A percentile compares a stretch with the other conserved stretches of the same genome.
phyloP scores from a whole-genome alignment of 2,113 vertebrate genomes.

The Oreochromis aureus region DNA sequence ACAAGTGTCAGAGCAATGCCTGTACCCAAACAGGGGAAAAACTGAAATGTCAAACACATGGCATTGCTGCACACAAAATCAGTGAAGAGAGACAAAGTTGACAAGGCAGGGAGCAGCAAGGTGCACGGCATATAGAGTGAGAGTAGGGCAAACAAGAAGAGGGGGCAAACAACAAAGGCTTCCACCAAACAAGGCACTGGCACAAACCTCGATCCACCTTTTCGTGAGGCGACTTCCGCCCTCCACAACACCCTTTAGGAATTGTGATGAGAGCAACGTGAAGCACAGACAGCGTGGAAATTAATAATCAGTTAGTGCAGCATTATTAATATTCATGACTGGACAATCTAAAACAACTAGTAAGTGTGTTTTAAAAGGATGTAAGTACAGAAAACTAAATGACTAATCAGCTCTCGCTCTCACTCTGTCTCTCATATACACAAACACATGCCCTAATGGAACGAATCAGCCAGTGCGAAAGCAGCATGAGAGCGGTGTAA shows the following conservation, averaged over 20 bases:
- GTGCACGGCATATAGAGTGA: constrained; percentile 19
- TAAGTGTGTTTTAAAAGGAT: neutral
- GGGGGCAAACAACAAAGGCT: constrained; percentile 18
- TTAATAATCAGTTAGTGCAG: constrained; percentile 16
- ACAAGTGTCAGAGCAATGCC: constrained; percentile 8
- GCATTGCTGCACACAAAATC: constrained; percentile 34
- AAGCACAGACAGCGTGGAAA: constrained; percentile 13
- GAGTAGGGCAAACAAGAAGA: neutral
- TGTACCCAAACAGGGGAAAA: constrained; percentile 4
- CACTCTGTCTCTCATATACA: neutral
- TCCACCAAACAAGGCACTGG: constrained; percentile 4
- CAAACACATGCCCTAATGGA: constrained; percentile 7
- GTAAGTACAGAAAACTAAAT: neutral
- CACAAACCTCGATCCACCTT: constrained; percentile 93
- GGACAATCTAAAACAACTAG: neutral
- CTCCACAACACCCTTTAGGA: constrained; percentile 81
- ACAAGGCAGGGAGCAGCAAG: constrained; percentile 32
- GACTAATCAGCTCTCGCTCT: neutral
- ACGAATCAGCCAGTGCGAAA: constrained; percentile 1
- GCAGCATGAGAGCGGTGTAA: constrained; percentile 18
- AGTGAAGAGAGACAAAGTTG: constrained; percentile 49
- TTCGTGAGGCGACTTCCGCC: constrained; percentile 79
- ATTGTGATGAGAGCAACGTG: constrained; percentile 58
- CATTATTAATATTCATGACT: neutral
- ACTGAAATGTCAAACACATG: constrained; percentile 37